Evolutionary conservation across 2,113 vertebrate species (phyloP).

Genomic region (Callopanchax toddi): DNA sequence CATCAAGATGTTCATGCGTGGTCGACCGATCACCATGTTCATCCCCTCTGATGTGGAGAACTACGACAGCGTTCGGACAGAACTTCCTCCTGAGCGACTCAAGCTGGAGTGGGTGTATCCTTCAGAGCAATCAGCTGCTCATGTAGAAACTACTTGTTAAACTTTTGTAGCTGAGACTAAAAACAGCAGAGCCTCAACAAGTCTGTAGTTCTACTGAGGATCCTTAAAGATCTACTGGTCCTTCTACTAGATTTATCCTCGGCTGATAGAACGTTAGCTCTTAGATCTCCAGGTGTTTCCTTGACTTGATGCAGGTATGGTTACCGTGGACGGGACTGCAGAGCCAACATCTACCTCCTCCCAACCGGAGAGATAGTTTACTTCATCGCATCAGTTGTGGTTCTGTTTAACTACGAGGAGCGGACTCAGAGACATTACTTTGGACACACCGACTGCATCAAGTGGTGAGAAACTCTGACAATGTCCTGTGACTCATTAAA

Average conservation of each 20-base stretch:
- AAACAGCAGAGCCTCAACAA: too few relatives aligned
- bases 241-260: too few relatives aligned
- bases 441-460: slow-evolving; percentile 97
- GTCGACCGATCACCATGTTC: slow-evolving; percentile 98
- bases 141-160: not conserved
- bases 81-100: slow-evolving; percentile 92
- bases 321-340: slow-evolving; percentile 94
- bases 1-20: slow-evolving; percentile 99
- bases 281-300: slow-evolving; percentile 21
- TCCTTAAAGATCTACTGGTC: too few relatives aligned
- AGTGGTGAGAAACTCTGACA: slow-evolving; percentile 84
- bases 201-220: too few relatives aligned
- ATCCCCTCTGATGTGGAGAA: slow-evolving; percentile 94
- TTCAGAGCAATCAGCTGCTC: slow-evolving; percentile 41
- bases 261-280: not conserved
- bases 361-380: slow-evolving; percentile 97
- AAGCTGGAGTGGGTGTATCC: slow-evolving; percentile 99
- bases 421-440: slow-evolving; percentile 94
- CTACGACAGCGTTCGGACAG: slow-evolving; percentile 91
- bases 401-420: slow-evolving; percentile 95
- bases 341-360: slow-evolving; percentile 94
- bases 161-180: not conserved
- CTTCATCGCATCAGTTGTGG: slow-evolving; percentile 95
- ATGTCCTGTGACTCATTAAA: not conserved
- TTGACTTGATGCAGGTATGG: slow-evolving; percentile 85